Conservation (phyloP, 2,113 vertebrate genomes). For the Eubucco bourcierii region DNA sequence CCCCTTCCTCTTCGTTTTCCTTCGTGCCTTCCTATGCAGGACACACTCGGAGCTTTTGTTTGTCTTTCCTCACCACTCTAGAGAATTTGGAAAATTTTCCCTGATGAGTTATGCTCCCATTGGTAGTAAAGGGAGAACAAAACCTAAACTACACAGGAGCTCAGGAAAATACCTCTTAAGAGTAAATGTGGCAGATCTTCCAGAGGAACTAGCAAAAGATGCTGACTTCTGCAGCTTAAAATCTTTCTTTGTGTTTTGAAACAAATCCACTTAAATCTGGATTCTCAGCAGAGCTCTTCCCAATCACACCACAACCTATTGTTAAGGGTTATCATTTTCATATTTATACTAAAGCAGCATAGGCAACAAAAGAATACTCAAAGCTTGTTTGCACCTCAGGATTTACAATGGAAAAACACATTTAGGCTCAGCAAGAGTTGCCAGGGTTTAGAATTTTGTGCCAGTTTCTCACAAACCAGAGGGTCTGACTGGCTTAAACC, state of each 20-base stretch:
- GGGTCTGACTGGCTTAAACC: not conserved
- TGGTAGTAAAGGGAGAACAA: not conserved
- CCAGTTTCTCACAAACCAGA: conserved; percentile 41
- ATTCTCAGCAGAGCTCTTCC: not conserved
- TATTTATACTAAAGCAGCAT: not conserved
- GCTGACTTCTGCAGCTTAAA: not conserved
- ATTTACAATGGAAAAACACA: not conserved
- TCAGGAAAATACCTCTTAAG: not conserved
- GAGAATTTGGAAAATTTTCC: not conserved
- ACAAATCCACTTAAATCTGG: not conserved
- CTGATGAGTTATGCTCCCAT: not conserved
- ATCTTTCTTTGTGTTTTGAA: not conserved
- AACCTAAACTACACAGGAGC: not conserved
- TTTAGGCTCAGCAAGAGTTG: not conserved
- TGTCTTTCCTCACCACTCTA: not conserved
- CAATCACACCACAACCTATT: not conserved
- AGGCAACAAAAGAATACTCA: not conserved
- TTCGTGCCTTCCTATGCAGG: not conserved
- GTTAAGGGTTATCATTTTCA: not conserved
- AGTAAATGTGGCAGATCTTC: not conserved
- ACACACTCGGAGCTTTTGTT: not conserved
- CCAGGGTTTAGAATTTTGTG: not conserved
- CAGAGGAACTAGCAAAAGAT: not conserved
- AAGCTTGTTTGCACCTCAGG: not conserved
- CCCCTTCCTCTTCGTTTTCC: not conserved